These are phyloP conservation scores for Struthio camelus DNA, from an alignment of 2,113 vertebrate genomes.

Conservation along the genomic window DNA sequence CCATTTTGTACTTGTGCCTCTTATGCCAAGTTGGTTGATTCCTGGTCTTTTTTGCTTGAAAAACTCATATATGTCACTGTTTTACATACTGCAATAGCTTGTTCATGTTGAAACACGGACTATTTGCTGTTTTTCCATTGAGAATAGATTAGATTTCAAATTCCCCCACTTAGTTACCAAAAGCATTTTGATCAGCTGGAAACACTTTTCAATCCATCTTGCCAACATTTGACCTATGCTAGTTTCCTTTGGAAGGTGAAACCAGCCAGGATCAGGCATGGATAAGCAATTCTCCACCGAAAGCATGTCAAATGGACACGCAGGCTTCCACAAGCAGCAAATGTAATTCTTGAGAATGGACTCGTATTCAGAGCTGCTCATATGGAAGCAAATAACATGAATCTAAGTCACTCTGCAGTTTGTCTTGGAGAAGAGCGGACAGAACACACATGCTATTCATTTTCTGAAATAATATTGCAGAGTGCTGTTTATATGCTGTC, in stretches of 20 bases:
- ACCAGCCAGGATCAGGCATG: constrained; percentile 53
- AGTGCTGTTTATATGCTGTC: neutral
- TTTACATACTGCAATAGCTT: constrained; percentile 21
- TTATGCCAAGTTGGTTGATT: neutral
- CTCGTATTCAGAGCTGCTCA: neutral
- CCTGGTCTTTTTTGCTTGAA: neutral
- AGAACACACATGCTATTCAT: neutral
- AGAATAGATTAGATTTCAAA: constrained; percentile 69
- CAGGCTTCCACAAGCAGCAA: neutral
- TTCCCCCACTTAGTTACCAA: constrained; percentile 44
- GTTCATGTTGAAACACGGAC: constrained; percentile 16
- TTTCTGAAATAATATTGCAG: neutral
- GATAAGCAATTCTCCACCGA: constrained; percentile 69
- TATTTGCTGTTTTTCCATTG: constrained; percentile 25
- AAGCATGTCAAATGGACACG: constrained; percentile 45
- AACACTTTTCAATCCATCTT: constrained; percentile 73
- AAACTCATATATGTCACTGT: constrained; percentile 1
- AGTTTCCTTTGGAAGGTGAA: constrained; percentile 76
- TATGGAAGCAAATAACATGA: constrained; percentile 31
- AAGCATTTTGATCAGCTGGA: constrained; percentile 71
- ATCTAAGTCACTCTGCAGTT: neutral
- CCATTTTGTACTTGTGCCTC: neutral
- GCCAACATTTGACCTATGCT: constrained; percentile 62
- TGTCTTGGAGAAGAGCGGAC: neutral
- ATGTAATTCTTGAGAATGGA: neutral